phyloP scores from a whole-genome alignment of 1,140 invertebrate genomes.

The Drosophila dunni region DNA sequence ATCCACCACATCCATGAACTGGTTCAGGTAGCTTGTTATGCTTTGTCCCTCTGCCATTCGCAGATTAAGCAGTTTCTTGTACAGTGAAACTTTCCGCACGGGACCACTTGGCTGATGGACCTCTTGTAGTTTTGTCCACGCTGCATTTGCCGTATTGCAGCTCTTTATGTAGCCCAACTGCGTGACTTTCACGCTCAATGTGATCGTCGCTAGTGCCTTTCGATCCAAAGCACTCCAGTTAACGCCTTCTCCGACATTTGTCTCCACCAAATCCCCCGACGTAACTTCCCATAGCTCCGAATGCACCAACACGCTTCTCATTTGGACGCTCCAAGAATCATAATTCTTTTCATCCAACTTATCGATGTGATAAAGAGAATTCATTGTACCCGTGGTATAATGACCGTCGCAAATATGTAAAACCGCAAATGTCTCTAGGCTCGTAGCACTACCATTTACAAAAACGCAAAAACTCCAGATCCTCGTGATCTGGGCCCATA shows the following conservation, averaged over 20 bases:
- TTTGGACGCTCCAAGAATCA: neutral
- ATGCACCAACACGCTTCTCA: neutral
- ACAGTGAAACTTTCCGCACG: constrained; percentile 7
- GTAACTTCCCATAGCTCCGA: neutral
- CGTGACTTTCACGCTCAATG: neutral
- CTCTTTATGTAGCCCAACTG: constrained; percentile 19
- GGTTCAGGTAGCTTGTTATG: too few species aligned
- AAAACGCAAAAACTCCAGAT: too few species aligned
- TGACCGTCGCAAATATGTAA: too few species aligned
- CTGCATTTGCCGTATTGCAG: neutral
- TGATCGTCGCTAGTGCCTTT: constrained; percentile 16
- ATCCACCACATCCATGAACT: neutral
- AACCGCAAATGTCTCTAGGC: too few species aligned
- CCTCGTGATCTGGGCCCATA: too few species aligned
- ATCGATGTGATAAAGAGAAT: neutral
- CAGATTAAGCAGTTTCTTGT: neutral
- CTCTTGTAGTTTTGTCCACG: constrained; percentile 16
- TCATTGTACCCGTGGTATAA: too few species aligned
- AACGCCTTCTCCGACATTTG: neutral
- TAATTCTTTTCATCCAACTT: neutral
- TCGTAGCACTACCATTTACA: too few species aligned
- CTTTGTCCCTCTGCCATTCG: neutral
- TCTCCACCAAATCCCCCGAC: neutral
- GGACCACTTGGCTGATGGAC: constrained; percentile 25
- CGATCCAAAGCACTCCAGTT: neutral